Evolutionary conservation across 2,797 vertebrate species (phyloP).

Genomic region (Tadarida brasiliensis): DNA sequence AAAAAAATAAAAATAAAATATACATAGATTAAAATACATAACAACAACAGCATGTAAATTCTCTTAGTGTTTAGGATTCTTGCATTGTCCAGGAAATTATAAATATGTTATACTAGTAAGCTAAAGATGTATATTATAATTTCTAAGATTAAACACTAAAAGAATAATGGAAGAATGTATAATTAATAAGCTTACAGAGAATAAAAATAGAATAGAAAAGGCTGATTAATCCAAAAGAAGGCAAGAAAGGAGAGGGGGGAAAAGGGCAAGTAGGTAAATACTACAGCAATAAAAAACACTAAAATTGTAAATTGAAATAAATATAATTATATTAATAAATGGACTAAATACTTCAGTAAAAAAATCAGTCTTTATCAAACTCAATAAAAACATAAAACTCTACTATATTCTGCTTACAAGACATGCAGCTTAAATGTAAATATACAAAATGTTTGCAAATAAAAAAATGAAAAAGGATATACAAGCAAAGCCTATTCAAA

Average conservation of each 20-base stretch:
- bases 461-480: constrained; percentile 11
- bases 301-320: background rate
- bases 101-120: background rate
- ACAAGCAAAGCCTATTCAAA: background rate
- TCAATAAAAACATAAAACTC: constrained; percentile 15
- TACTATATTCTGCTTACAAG: background rate
- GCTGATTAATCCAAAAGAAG: background rate
- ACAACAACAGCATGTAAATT: background rate
- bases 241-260: background rate
- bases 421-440: background rate
- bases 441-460: background rate
- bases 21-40: background rate
- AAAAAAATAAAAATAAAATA: too few relatives aligned
- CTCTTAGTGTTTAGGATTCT: background rate
- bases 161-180: background rate
- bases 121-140: background rate
- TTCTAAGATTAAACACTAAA: background rate
- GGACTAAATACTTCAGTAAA: background rate
- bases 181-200: background rate
- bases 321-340: background rate
- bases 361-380: background rate
- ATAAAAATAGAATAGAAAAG: background rate
- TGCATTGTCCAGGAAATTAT: background rate
- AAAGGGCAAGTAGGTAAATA: background rate
- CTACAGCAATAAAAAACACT: background rate